phyloP scores from a whole-genome alignment of 2,888 invertebrate genomes.

The Diarsia mendica region DNA sequence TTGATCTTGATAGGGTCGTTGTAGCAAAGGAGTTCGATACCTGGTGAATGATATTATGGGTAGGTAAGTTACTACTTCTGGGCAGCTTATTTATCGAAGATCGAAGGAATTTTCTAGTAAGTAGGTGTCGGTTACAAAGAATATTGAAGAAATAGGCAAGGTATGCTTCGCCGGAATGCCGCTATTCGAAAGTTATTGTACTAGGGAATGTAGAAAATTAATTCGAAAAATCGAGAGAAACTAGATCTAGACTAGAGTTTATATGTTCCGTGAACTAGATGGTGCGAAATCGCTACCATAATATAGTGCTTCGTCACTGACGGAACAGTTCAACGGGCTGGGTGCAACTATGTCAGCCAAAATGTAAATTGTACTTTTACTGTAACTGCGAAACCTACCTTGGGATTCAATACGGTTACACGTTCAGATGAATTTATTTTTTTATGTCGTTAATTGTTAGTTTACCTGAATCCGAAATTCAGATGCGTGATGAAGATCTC shows the following conservation, averaged over 20 bases:
- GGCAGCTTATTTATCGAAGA: not conserved
- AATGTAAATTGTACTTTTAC: not conserved
- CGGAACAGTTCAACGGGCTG: not conserved
- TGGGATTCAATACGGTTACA: not conserved
- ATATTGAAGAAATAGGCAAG: not conserved
- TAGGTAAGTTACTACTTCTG: not conserved
- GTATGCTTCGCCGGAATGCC: not conserved
- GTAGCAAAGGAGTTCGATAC: conserved; percentile 86
- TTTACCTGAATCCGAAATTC: not conserved
- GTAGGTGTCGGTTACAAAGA: not conserved
- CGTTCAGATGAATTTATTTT: not conserved
- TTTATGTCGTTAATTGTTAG: not conserved
- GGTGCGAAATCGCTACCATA: not conserved
- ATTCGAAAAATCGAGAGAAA: not conserved
- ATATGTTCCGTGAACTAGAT: too few relatives aligned
- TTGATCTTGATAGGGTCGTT: conserved; percentile 75
- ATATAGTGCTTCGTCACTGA: not conserved
- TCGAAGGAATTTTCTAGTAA: not conserved
- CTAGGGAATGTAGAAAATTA: not conserved
- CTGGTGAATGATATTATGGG: conserved; percentile 69
- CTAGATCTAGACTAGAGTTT: not conserved
- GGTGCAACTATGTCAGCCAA: not conserved
- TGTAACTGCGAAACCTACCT: not conserved
- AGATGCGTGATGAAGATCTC: not conserved
- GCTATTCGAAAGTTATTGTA: not conserved